Conservation (phyloP, 2,113 vertebrate genomes). For the Pipra filicauda region DNA sequence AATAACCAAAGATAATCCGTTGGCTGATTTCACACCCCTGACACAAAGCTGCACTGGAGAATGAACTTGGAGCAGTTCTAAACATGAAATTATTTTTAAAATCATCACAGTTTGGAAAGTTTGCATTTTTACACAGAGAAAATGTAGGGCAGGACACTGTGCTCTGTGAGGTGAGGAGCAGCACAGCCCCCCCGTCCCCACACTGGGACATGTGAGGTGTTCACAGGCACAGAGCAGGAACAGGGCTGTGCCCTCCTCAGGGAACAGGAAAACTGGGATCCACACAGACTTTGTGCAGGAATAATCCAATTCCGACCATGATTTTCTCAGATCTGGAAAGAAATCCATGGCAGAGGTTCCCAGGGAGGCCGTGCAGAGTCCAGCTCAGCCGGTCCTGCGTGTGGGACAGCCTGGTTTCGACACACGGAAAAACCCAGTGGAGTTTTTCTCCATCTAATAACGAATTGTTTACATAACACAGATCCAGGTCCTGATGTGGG, state of each 20-base stretch:
- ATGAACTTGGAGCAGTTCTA: neutral
- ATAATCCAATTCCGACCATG: neutral
- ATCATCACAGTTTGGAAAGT: neutral
- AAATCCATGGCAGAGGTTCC: neutral
- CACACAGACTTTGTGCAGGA: neutral
- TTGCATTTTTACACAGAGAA: neutral
- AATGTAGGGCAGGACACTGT: neutral
- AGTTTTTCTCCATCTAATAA: neutral
- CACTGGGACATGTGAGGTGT: no score
- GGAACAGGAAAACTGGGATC: neutral
- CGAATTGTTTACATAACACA: neutral
- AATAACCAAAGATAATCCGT: neutral
- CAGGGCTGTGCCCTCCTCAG: accelerated
- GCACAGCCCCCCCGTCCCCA: neutral
- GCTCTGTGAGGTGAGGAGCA: neutral
- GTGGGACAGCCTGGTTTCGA: neutral
- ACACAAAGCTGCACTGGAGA: neutral
- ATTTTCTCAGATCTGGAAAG: neutral
- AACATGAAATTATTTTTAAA: neutral
- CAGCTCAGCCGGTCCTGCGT: neutral
- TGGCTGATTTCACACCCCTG: neutral
- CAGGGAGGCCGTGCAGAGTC: neutral
- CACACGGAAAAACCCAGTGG: neutral
- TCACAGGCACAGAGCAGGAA: neutral
- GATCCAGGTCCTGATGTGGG: neutral